These are phyloP conservation scores for Syrista parreyssii DNA, from an alignment of 2,888 invertebrate genomes.

Conservation along the genomic window DNA sequence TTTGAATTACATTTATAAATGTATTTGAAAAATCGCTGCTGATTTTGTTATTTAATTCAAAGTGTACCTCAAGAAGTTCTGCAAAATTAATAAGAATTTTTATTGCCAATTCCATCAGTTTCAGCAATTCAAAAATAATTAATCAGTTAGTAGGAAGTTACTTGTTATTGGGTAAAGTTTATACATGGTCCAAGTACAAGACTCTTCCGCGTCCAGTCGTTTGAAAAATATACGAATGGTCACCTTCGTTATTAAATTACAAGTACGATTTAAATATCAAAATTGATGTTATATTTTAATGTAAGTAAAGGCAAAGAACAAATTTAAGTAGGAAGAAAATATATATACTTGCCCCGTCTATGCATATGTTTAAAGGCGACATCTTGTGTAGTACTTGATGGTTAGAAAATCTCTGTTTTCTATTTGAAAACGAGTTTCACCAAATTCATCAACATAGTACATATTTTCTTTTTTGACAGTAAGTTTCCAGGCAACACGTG, in stretches of 20 bases:
- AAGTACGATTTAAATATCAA: conserved; percentile 42
- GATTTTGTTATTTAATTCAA: neutral
- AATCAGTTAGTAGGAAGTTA: no score
- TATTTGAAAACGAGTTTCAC: neutral
- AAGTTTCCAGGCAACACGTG: no score
- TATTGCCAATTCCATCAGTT: no score
- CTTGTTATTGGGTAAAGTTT: no score
- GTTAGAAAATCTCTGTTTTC: neutral
- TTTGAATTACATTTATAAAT: neutral
- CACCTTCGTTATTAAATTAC: conserved; percentile 3
- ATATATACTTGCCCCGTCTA: conserved; percentile 1
- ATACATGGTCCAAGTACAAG: neutral
- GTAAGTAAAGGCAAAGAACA: conserved; percentile 37
- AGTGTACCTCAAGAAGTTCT: neutral
- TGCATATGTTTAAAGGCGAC: conserved; percentile 28
- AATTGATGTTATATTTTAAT: conserved; percentile 57
- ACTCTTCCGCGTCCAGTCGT: neutral
- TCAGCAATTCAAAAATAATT: no score
- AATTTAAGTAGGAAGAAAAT: conserved; percentile 8
- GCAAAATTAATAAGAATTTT: neutral
- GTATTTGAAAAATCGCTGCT: neutral
- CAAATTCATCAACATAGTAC: neutral
- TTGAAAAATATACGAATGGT: neutral
- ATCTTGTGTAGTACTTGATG: conserved; percentile 20
- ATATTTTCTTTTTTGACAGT: neutral